phyloP scores from a whole-genome alignment of 2,113 vertebrate species.

The Athene noctua region DNA sequence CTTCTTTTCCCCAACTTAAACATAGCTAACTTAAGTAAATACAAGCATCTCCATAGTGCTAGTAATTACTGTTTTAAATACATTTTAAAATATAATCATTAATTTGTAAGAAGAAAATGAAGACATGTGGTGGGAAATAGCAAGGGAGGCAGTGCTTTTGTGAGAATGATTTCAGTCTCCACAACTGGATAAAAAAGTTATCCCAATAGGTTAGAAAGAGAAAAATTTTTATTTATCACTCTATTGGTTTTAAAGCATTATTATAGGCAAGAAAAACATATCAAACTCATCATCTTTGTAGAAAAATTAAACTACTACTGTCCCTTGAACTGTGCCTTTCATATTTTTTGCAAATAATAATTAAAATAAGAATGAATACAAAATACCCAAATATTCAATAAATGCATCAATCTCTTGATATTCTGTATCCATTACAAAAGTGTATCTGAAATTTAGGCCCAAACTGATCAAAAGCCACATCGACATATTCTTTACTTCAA shows the following conservation, averaged over 20 bases:
- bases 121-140: neutral
- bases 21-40: neutral
- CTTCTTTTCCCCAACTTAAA: neutral
- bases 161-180: neutral
- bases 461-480: neutral
- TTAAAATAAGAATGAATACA: neutral
- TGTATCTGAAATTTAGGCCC: neutral
- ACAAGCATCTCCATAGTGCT: neutral
- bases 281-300: neutral
- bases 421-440: neutral
- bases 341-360: neutral
- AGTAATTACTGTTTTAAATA: neutral
- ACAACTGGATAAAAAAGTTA: neutral
- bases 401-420: neutral
- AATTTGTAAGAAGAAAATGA: neutral
- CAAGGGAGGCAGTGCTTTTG: neutral
- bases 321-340: neutral
- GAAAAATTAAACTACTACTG: neutral
- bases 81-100: neutral
- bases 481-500: neutral
- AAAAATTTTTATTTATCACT: neutral
- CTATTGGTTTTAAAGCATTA: neutral
- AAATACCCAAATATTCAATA: neutral
- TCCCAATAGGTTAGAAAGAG: neutral
- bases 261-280: neutral